Evolutionary conservation across 2,797 vertebrate genomes (phyloP), one percentile per base, ranked within the genome.

Genomic region (Siniperca scherzeri): DNA sequence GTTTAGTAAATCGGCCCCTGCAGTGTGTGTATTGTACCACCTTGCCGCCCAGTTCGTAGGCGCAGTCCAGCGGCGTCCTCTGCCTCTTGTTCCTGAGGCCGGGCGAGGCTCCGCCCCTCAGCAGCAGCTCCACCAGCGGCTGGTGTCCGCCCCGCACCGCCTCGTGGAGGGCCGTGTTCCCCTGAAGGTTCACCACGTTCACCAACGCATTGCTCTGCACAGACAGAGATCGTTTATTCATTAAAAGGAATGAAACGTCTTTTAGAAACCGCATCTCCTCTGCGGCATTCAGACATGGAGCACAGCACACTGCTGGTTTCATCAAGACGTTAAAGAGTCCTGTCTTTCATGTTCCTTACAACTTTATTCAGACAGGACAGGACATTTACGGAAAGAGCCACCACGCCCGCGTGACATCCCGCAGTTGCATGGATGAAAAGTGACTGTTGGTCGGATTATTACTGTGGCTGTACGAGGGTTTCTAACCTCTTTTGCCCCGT

Each of bases 111-210:
- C 98, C 97, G 0, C 93, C 94, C 74, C 91, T 95, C 86, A 99
- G 93, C 0, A 99, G 96, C 88, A 97, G 65, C 71, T 97, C 96
- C 68, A 99, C 98, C 90, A 98, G 94, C 0, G 86, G 80, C 89
- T 94, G 94, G 0, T 96, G 94, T 7, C 93, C 94, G 0, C 93
- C 96, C 0, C 89, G 91, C 89, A 97, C 98, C 0, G 97, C 97
- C 94, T 97, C 97, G 0, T 99, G 98, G 74, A 99, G 97, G 0
- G 98, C 97, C 0, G 98, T 97, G 91, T 96, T 98, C 21, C 98
- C 98, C 83, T 96, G 95, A 25, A 94, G 94, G 42, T 99, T 99
- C 14, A 42, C 91, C 2, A 96, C 71, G 36, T 98, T 97, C 60
- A 96, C 94, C 27, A 94, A 82, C 0, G 97, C 98, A 1, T 97